Evolutionary conservation across 2,113 vertebrate species (phyloP).

Genomic region (Sula dactylatra): DNA sequence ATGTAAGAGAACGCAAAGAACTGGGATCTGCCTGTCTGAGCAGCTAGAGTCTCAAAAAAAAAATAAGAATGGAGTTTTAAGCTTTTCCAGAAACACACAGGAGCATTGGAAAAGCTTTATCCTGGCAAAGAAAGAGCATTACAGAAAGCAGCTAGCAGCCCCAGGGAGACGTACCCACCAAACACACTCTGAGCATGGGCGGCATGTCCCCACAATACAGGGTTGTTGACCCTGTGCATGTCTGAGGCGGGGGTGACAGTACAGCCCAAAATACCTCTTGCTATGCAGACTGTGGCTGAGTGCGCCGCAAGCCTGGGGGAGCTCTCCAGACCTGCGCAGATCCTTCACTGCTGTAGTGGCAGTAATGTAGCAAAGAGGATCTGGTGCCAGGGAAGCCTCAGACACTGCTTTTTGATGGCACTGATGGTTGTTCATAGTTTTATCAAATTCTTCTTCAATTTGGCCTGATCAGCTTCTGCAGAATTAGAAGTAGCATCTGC

Average conservation of each 20-base stretch:
- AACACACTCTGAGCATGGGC: not conserved
- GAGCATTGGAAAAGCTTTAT: not conserved
- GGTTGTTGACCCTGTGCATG: not conserved
- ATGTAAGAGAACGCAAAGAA: not conserved
- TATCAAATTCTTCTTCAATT: not conserved
- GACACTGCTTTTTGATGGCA: not conserved
- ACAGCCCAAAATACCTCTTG: not conserved
- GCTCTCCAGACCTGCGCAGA: not conserved
- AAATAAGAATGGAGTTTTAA: not conserved
- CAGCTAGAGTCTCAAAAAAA: not conserved
- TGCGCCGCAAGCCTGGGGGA: not conserved
- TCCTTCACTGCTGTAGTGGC: not conserved
- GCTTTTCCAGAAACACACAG: not conserved
- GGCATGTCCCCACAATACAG: not conserved
- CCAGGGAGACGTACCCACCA: not conserved
- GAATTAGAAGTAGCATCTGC: not conserved
- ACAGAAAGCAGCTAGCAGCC: not conserved
- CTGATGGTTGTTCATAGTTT: not conserved
- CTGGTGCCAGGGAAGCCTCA: not conserved
- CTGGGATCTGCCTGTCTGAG: not conserved
- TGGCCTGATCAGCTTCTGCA: not conserved
- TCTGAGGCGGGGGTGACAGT: not conserved
- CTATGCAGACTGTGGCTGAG: not conserved
- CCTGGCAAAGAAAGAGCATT: not conserved
- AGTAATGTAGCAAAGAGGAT: not conserved